A percentile compares a stretch with the other conserved stretches of the same genome.
phyloP scores from a whole-genome alignment of 2,797 vertebrate genomes.

The Aselliscus stoliczkanus region DNA sequence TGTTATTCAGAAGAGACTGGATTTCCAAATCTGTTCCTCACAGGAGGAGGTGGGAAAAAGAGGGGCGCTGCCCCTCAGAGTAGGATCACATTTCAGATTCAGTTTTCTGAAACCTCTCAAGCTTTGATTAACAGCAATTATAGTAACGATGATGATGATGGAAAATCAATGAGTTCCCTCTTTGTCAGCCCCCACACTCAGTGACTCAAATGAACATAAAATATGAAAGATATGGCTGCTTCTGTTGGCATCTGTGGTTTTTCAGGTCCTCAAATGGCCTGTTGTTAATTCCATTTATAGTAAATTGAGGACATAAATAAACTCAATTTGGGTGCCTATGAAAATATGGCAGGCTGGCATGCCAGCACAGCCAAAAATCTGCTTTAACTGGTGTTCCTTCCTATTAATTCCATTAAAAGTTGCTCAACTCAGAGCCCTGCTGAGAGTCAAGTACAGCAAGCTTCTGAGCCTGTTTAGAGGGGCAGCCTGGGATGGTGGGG shows the following conservation, averaged over 20 bases:
- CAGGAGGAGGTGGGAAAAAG: neutral
- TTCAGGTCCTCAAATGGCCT: conserved; percentile 73
- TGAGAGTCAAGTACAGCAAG: neutral
- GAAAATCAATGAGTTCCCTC: conserved; percentile 62
- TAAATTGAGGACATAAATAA: conserved; percentile 79
- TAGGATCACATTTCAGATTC: neutral
- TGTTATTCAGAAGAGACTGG: neutral
- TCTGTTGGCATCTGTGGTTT: conserved; percentile 74
- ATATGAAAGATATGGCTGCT: conserved; percentile 63
- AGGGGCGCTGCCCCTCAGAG: neutral
- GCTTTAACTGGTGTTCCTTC: conserved; percentile 39
- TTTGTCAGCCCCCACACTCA: conserved; percentile 65
- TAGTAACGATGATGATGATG: conserved; percentile 27
- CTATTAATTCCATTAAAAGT: conserved; percentile 66
- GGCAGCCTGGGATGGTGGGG: neutral
- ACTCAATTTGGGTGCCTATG: conserved; percentile 74
- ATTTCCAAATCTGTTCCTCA: conserved; percentile 9
- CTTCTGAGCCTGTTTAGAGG: neutral
- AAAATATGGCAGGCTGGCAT: conserved; percentile 77
- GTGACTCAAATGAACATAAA: conserved; percentile 75
- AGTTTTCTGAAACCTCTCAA: conserved; percentile 68
- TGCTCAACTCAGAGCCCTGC: neutral
- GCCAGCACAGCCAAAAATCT: conserved; percentile 68
- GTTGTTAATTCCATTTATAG: conserved; percentile 79
- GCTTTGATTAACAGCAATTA: conserved; percentile 66